These are phyloP conservation scores for Eutolmus rufibarbis DNA, from an alignment of 2,888 invertebrate species.

Conservation along the genomic window DNA sequence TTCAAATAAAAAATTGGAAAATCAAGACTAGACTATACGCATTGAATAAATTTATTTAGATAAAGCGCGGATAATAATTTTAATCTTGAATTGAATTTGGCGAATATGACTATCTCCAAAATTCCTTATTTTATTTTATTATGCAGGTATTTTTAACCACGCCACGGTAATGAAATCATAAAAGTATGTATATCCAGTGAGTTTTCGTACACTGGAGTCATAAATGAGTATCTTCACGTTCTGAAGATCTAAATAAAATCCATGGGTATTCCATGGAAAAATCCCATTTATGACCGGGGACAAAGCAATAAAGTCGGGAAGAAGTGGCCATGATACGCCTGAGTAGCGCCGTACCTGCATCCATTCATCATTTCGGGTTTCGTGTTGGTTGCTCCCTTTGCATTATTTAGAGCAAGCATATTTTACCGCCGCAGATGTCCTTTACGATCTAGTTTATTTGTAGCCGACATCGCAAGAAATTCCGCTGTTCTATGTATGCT, in stretches of 20 bases:
- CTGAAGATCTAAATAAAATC: neutral
- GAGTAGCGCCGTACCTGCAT: neutral
- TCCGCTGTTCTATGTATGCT: neutral
- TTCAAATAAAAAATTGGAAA: no score
- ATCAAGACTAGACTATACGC: no score
- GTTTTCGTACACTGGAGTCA: neutral
- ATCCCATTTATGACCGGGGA: neutral
- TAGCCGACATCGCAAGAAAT: neutral
- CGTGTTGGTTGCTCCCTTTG: neutral
- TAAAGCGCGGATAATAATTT: no score
- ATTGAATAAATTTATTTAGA: no score
- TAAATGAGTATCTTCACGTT: neutral
- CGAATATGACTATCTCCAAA: neutral
- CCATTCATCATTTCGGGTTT: neutral
- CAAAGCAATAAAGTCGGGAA: neutral
- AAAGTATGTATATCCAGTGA: neutral
- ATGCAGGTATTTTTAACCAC: neutral
- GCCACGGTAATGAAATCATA: neutral
- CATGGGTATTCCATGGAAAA: neutral
- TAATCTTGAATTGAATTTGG: no score
- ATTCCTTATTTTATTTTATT: neutral
- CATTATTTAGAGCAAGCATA: neutral
- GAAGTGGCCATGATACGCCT: neutral
- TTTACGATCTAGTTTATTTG: conserved; percentile 14
- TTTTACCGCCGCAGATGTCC: conserved; percentile 1